Evolutionary conservation across 2,888 invertebrate species (phyloP), one percentile per base, ranked within the genome.

Genomic region (Coleophora deauratella): DNA sequence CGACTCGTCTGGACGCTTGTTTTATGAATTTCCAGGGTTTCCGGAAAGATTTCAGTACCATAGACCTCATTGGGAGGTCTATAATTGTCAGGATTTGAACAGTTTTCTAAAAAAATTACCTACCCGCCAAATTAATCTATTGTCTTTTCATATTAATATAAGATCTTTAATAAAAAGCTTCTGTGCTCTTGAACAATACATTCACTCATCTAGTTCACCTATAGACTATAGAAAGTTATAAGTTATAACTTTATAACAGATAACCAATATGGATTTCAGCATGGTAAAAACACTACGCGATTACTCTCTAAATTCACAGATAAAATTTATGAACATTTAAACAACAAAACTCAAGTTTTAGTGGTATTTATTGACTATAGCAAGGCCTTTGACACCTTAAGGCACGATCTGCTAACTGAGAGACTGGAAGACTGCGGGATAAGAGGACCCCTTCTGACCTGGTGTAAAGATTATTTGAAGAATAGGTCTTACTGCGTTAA

Each of bases 311-410:
- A 11, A 28, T 45, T 45, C 10, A 43, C 44, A 7, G 35, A 46
- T 9, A 11, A 30, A 11, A 41, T 51, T 10, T 32, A 49, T 8
- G 27, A 33, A 15, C 33, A 43, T 15, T 14, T 49, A 2, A 35
- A 49, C 27, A 11, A 43, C 6, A 48, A 43, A 42, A 36, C 45
- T 30, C 48, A 48, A 11, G 42, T 50, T 2, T 12, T 51, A 9
- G 35, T 49, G 6, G 33, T 51, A 4, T 49, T 49, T 35, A 38
- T 51, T 10, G 49, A 51, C 10, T 51, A 41, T 10, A 44, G 42
- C 11, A 49, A 44, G 12, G 51, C 51, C 0, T 51, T 51, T 11
- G 51, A 49, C 14, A 47, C 46, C 3, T 33, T 51, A 7, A 31
- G 38, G 6, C 51, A 49, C 27, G 37, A 48, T 8, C 32, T 12